Evolutionary conservation across 2,797 vertebrate species (phyloP), one percentile per base, ranked within the genome.

Genomic region (Kryptopterus vitreolus): DNA sequence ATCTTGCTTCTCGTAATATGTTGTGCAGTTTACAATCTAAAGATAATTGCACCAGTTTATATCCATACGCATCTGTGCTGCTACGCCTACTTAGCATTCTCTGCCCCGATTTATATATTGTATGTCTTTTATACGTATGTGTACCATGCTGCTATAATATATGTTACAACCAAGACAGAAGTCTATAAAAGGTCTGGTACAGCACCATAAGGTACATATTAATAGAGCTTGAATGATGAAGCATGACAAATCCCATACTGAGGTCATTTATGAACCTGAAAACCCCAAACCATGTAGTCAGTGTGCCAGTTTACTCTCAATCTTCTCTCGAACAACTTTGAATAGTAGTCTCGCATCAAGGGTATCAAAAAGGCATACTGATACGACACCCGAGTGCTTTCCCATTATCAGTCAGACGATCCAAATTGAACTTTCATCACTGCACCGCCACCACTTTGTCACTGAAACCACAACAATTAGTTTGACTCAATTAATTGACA

Each of bases 401-500:
- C 62, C 76, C 26, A 76, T 78, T 58, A 79, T 77, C 79, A 81
- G 57, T 66, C 70, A 75, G 57, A 84, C 71, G 31, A 55, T 66
- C 55, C 22, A 81, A 86, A 81, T 84, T 86, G 59, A 88, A 86
- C 80, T 86, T 81, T 85, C 84, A 57, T 88, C 76, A 85, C 61
- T 80, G 66, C 71, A 69, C 74, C 76, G n/a, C 52, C 52, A 80
- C 52, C 73, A 65, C 77, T 29, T 29, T 85, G 87, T 87, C 80
- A 58, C 74, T 35, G 69, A 83, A 74, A 80, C 81, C 79, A 63
- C 15, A 72, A 82, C 62, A 83, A 87, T 89, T 84, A 88, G 77
- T 55, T 76, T 33, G 77, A 86, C 78, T 84, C 84, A 81, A 85
- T 86, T 87, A 85, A 82, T 68, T 53, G 65, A 59, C 70, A 58